These are phyloP conservation scores for Axea sp. DNA, from an alignment of 2,888 invertebrate genomes.

Conservation along the genomic window DNA sequence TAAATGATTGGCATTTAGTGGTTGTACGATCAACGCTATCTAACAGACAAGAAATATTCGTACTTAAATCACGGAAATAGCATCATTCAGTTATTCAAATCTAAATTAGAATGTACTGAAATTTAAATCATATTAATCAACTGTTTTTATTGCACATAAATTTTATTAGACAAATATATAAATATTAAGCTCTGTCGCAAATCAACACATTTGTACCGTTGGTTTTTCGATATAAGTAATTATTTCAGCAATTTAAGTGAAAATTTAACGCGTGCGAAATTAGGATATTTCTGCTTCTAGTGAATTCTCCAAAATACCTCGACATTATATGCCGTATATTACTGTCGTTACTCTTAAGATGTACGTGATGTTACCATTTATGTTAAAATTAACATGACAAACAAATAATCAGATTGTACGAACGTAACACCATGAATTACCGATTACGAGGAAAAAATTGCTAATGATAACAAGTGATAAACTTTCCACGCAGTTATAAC, in stretches of 20 bases:
- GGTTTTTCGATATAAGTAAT: no score
- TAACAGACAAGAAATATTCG: slow-evolving; percentile 20
- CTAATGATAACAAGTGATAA: slow-evolving; percentile 23
- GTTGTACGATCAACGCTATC: slow-evolving; percentile 13
- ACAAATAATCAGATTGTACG: neutral
- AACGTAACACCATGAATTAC: neutral
- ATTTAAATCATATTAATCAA: no score
- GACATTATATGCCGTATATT: slow-evolving; percentile 28
- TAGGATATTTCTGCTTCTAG: slow-evolving; percentile 5
- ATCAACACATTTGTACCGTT: no score
- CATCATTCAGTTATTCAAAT: slow-evolving; percentile 9
- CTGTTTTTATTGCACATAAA: no score
- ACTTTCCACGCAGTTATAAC: slow-evolving; percentile 29
- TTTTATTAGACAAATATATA: no score
- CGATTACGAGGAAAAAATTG: slow-evolving; percentile 1
- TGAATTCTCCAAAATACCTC: slow-evolving; percentile 10
- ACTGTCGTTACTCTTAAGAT: slow-evolving; percentile 11
- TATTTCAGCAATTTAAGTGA: neutral
- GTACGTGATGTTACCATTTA: slow-evolving; percentile 18
- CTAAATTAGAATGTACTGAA: no score
- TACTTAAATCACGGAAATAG: slow-evolving; percentile 21
- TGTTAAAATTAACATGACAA: slow-evolving; percentile 22
- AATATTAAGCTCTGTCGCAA: no score
- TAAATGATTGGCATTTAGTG: slow-evolving; percentile 34
- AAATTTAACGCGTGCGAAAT: no score